A percentile compares a stretch with the other conserved stretches of the same genome.
These are phyloP conservation scores for Malacosoma neustria DNA, from an alignment of 2,888 invertebrate genomes.

Conservation along the genomic window DNA sequence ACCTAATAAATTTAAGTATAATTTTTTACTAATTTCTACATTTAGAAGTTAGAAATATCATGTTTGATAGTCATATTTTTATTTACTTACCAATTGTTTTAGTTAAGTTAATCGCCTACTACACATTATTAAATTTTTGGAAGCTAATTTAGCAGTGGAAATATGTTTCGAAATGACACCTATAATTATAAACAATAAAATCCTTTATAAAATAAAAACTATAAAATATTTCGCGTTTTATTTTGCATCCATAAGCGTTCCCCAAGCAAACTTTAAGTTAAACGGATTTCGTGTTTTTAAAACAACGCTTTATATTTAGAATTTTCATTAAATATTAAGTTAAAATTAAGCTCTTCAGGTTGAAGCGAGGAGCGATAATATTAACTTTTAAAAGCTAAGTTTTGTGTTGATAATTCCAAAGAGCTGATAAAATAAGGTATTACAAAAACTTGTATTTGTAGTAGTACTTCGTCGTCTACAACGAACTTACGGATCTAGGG, in stretches of 20 bases:
- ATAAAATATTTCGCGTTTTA: conserved; percentile 40
- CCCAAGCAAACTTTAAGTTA: not conserved
- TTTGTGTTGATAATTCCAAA: not conserved
- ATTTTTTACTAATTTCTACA: conserved; percentile 25
- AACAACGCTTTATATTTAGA: not conserved
- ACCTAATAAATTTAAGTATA: conserved; percentile 47
- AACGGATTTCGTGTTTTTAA: not conserved
- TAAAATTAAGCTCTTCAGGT: conserved; percentile 3
- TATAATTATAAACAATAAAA: conserved; percentile 70
- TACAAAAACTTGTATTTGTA: too few species aligned
- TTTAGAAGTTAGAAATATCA: conserved; percentile 26
- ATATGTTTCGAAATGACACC: conserved; percentile 65
- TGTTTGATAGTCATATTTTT: conserved; percentile 21
- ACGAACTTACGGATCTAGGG: too few species aligned
- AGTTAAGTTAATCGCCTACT: conserved; percentile 64
- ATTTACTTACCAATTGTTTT: conserved; percentile 42
- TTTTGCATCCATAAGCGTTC: conserved; percentile 14
- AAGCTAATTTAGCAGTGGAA: conserved; percentile 56
- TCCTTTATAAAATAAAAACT: conserved; percentile 66
- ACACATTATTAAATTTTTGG: conserved; percentile 59
- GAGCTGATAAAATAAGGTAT: too few species aligned
- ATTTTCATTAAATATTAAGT: not conserved
- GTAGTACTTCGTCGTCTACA: too few species aligned
- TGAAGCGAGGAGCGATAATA: not conserved
- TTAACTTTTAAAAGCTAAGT: not conserved